phyloP scores from a whole-genome alignment of 2,888 invertebrate species.

The Perizoma affinitatum region DNA sequence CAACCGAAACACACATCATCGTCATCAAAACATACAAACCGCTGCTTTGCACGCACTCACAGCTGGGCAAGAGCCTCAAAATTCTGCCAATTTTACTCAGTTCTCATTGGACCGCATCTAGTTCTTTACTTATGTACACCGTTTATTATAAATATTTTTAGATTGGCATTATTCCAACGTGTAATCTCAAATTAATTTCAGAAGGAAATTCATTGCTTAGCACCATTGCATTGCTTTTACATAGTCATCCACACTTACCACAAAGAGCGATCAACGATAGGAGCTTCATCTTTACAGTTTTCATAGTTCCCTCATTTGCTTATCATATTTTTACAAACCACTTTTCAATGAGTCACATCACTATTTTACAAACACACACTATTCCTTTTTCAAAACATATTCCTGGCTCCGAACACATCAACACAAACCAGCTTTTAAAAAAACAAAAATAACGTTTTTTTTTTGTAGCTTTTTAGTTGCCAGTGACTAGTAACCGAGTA shows the following conservation, averaged over 20 bases:
- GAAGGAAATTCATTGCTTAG: too few relatives aligned
- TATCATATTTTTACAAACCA: slow-evolving; percentile 37
- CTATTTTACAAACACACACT: slow-evolving; percentile 35
- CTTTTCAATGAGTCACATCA: slow-evolving; percentile 56
- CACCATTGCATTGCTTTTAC: too few relatives aligned
- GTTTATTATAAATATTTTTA: too few relatives aligned
- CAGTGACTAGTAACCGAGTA: slow-evolving; percentile 61
- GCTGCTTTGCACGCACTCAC: too few relatives aligned
- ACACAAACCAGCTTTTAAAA: slow-evolving; percentile 43
- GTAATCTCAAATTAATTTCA: too few relatives aligned
- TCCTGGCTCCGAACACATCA: slow-evolving; percentile 2
- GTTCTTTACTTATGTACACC: too few relatives aligned
- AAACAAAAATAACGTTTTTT: slow-evolving; percentile 16
- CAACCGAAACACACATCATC: too few relatives aligned
- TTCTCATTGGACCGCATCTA: too few relatives aligned
- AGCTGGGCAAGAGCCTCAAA: too few relatives aligned
- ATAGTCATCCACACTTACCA: slow-evolving; percentile 56
- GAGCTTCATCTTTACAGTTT: slow-evolving; percentile 69
- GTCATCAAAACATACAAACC: too few relatives aligned
- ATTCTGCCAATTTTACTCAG: too few relatives aligned
- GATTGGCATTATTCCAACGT: too few relatives aligned
- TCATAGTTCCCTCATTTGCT: slow-evolving; percentile 51
- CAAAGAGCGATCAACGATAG: slow-evolving; percentile 67
- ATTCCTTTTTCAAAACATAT: slow-evolving; percentile 34
- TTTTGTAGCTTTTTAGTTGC: slow-evolving; percentile 38